Percentiles rank a stretch among this genome's conserved stretches.
Conservation (phyloP, 1,140 invertebrate species). For the Tigriopus japonicus region DNA sequence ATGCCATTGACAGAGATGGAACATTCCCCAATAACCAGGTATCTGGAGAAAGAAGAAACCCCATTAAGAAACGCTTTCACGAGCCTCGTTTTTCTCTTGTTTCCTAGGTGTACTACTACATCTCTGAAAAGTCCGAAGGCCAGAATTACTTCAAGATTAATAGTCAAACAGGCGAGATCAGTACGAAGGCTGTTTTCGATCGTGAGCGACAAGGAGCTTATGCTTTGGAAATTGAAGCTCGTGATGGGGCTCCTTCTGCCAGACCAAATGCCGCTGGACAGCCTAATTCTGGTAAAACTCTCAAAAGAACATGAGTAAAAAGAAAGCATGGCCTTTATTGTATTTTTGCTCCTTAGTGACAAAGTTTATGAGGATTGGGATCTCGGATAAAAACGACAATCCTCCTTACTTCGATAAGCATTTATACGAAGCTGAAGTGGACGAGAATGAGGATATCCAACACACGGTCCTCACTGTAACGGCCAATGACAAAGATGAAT, state of each 20-base stretch:
- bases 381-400: constrained; percentile 84
- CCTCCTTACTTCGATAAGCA: constrained; percentile 83
- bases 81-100: constrained; percentile 13
- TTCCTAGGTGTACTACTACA: constrained; percentile 63
- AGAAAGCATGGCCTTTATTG: not conserved
- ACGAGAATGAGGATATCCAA: constrained; percentile 93
- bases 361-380: constrained; percentile 34
- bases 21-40: constrained; percentile 85
- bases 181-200: constrained; percentile 72
- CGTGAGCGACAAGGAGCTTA: constrained; percentile 86
- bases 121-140: constrained; percentile 71
- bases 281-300: constrained; percentile 75
- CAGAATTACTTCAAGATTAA: constrained; percentile 90
- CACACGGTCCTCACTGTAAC: constrained; percentile 89
- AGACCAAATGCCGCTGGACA: constrained; percentile 69
- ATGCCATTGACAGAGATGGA: constrained; percentile 88
- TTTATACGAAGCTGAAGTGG: constrained; percentile 85
- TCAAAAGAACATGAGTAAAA: no score
- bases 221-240: constrained; percentile 74
- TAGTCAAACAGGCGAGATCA: constrained; percentile 75
- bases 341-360: constrained; percentile 24
- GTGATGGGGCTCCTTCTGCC: constrained; percentile 77
- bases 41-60: constrained; percentile 18
- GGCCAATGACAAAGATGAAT: constrained; percentile 95
- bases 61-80: not conserved